Base-by-base conservation (phyloP, 2,113 vertebrate species). In the Paramormyrops kingsleyae region DNA sequence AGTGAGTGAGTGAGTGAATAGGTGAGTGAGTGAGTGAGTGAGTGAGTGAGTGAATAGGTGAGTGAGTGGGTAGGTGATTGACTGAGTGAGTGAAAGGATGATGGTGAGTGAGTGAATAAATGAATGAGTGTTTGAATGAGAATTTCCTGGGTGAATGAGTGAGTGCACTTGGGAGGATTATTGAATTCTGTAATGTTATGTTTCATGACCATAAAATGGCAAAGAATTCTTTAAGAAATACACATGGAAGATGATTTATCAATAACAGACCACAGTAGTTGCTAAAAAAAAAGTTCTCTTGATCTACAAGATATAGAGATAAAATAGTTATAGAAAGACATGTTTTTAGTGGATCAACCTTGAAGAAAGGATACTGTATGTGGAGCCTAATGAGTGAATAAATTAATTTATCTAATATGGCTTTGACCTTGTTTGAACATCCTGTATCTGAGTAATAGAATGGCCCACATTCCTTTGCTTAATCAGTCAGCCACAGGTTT, bases 361-460 rank as follows among this genome's bases (percentile, higher is more conserved):
- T 88, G 62, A 88, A 70, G 46, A 52, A 47, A 49, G 59, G 44
- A 52, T 77, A 77, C 46, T 46, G 83, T 47, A 42, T 84, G 83
- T 77, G 46, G 47, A 77, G 88, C 42, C 59, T 80, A 89, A 50
- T 89, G 88, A 52, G 62, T 80, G 88, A 77, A 77, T 89, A 89
- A 77, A 89, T 77, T 88, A 74, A 89, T 50, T 49, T 89, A 80
- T 80, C 70, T 89, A 77, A 77, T 89, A 83, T 56, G 27, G 74
- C 52, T 50, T 88, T 66, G 52, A 88, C 52, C 87, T 88, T 88
- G 39, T 88, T 59, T 88, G 49, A 74, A 74, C 35, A 35, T 83
- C 46, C 74, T 24, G 5, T 9, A 80, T 52, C 47, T 89, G 66
- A 83, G 31, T 83, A 50, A 87, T 19, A 53, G 74, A 52, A 39